These are phyloP conservation scores for Forbesichthys agassizii DNA, from an alignment of 2,113 vertebrate genomes.

Conservation along the genomic window DNA sequence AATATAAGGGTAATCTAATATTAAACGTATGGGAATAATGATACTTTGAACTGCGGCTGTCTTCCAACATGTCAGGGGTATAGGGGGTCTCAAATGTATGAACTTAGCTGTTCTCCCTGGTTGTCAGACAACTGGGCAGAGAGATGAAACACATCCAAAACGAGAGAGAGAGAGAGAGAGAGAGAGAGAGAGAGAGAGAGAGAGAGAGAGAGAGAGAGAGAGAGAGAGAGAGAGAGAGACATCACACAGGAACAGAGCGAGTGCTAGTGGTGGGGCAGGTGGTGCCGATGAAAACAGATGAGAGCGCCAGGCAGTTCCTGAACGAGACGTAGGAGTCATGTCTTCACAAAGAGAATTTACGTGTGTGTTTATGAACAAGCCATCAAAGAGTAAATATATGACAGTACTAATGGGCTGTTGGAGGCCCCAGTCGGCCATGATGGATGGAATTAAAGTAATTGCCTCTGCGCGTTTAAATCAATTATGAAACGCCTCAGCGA, in stretches of 20 bases:
- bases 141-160: conserved; percentile 9
- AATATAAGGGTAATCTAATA: not conserved
- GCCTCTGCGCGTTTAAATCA: conserved; percentile 67
- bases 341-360: conserved; percentile 35
- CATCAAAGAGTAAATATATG: conserved; percentile 70
- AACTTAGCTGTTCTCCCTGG: conserved; percentile 9
- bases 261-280: not conserved
- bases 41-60: conserved; percentile 12
- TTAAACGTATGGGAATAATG: conserved; percentile 7
- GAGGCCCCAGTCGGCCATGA: conserved; percentile 57
- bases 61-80: conserved; percentile 10
- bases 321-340: conserved; percentile 11
- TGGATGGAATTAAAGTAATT: conserved; percentile 73
- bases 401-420: conserved; percentile 59
- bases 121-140: conserved; percentile 23
- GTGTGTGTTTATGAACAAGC: conserved; percentile 50
- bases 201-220: not conserved
- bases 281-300: not conserved
- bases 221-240: not conserved
- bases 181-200: not conserved
- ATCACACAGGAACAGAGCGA: not conserved
- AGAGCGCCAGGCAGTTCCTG: not conserved
- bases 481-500: conserved; percentile 49
- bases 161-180: not conserved
- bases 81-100: conserved; percentile 17